phyloP scores from a whole-genome alignment of 2,797 vertebrate species.

The Argentina silus region DNA sequence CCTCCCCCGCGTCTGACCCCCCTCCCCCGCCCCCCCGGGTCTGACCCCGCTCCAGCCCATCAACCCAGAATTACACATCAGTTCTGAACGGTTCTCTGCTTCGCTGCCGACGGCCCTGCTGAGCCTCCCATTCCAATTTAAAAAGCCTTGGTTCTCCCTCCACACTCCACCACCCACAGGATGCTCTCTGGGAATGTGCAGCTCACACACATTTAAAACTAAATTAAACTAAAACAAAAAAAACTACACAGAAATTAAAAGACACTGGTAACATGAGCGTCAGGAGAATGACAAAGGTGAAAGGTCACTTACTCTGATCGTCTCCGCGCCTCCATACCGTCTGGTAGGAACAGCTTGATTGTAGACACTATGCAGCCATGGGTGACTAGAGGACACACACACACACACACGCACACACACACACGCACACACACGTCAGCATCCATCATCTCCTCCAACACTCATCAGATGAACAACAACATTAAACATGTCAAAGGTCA shows the following conservation, averaged over 20 bases:
- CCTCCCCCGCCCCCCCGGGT: no score
- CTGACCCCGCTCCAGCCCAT: neutral
- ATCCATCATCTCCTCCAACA: neutral
- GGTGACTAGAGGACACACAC: conserved; percentile 86
- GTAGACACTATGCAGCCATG: conserved; percentile 99
- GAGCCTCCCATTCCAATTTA: no score
- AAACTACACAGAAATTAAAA: no score
- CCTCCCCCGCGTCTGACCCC: no score
- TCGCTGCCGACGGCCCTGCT: no score
- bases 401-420: conserved; percentile 29
- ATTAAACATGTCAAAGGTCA: neutral
- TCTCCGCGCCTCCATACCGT: conserved; percentile 96
- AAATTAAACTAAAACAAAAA: no score
- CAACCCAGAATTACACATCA: no score
- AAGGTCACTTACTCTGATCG: conserved; percentile 92
- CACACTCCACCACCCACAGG: no score
- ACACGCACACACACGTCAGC: conserved; percentile 25
- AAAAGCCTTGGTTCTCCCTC: no score
- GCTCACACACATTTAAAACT: no score
- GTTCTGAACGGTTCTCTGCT: no score
- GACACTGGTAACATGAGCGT: neutral
- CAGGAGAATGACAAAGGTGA: neutral
- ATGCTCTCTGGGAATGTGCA: no score
- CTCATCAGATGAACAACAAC: neutral
- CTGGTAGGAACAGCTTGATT: conserved; percentile 98